phyloP scores from a whole-genome alignment of 2,113 vertebrate genomes.

The Indicator maculatus region DNA sequence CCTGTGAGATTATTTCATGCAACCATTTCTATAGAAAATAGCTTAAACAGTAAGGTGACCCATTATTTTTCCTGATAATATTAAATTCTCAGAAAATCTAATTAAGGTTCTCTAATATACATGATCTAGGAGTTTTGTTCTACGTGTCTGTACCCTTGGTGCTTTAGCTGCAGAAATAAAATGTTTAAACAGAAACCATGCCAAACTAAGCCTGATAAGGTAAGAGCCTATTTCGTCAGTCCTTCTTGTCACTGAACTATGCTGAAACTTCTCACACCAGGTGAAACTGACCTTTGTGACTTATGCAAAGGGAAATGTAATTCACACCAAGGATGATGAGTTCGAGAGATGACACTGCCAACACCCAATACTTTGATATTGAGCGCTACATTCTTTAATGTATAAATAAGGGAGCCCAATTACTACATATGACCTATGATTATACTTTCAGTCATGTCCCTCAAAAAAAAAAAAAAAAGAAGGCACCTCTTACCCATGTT shows the following conservation, averaged over 20 bases:
- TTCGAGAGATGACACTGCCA: not conserved
- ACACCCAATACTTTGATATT: not conserved
- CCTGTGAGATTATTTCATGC: not conserved
- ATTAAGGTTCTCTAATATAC: not conserved
- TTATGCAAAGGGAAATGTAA: not conserved
- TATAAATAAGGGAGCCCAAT: conserved; percentile 1
- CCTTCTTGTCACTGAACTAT: not conserved
- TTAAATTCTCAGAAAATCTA: not conserved
- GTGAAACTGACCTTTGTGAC: conserved; percentile 25
- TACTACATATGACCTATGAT: not conserved
- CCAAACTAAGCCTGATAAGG: not conserved
- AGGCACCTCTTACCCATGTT: not conserved
- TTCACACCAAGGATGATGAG: not conserved
- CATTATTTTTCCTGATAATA: not conserved
- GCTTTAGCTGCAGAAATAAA: not conserved
- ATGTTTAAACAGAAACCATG: not conserved
- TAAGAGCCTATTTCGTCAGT: not conserved
- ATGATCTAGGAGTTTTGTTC: not conserved
- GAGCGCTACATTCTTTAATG: conserved; percentile 1
- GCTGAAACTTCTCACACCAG: not conserved
- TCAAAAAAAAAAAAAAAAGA: not conserved
- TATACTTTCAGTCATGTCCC: not conserved
- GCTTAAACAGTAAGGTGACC: not conserved
- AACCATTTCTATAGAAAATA: not conserved
- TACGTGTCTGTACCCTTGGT: not conserved